Evolutionary conservation across 2,113 vertebrate species (phyloP).

Genomic region (Indicator indicator): DNA sequence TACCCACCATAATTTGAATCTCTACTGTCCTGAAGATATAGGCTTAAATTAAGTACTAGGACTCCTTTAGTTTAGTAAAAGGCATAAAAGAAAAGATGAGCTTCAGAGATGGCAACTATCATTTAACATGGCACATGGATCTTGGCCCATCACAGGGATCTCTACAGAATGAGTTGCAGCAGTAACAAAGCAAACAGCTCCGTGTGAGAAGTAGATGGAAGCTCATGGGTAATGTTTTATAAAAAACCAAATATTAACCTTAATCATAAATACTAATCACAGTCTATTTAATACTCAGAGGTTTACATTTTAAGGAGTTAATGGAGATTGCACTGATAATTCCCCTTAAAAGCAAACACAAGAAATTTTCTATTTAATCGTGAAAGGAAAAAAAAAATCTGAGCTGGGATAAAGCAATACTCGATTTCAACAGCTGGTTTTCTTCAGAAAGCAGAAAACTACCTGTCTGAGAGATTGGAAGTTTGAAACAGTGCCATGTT

Average conservation of each 20-base stretch:
- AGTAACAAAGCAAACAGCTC: not conserved
- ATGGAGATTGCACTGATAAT: not conserved
- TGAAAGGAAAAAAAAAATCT: not conserved
- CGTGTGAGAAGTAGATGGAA: not conserved
- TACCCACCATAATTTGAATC: not conserved
- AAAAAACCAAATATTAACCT: not conserved
- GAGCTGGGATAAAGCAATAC: not conserved
- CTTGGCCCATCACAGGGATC: not conserved
- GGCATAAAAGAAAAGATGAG: not conserved
- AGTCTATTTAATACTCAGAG: not conserved
- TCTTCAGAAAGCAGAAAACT: not conserved
- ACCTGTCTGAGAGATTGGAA: not conserved
- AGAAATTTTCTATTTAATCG: not conserved
- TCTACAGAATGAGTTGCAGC: not conserved
- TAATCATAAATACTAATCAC: not conserved
- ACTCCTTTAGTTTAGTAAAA: not conserved
- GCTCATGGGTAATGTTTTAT: not conserved
- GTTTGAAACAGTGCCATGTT: fast-evolving
- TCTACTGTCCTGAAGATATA: not conserved
- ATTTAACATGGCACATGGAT: not conserved
- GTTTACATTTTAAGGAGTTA: not conserved
- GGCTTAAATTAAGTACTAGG: not conserved
- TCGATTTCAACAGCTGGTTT: not conserved
- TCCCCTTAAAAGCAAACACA: not conserved
- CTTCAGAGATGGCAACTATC: not conserved